Base-by-base conservation (phyloP, 2,113 vertebrate genomes). In the Reinhardtius hippoglossoides region DNA sequence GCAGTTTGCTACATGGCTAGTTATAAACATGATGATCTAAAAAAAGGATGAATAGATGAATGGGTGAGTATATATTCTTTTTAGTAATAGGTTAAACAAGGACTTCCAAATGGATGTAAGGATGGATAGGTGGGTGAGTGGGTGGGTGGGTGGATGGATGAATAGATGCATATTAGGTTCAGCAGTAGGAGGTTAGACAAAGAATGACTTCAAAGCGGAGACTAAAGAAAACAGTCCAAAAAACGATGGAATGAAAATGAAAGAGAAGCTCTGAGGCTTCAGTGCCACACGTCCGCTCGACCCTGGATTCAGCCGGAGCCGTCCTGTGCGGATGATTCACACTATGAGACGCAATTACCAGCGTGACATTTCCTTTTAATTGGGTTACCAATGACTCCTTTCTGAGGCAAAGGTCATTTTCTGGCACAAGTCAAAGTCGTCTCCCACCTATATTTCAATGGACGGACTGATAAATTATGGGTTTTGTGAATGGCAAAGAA, bases 361-460 rank as follows among this genome's bases (percentile, higher is more conserved):
- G 84, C 69, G 71, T 94, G 94, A 94, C 94, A 95, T 95, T 95
- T 95, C 81, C 82, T 91, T 93, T 93, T 94, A 94, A 94, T 94
- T 94, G 92, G 91, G 91, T 93, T 93, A 93, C 85, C 84, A 88
- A 91, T 70, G 91, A 93, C 86, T 93, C 79, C 90, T 87, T 86
- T 92, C 83, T 80, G 84, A 90, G 89, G 86, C 91, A 94, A 95
- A 95, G 94, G 93, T 94, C 92, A 93, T 87, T 87, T 87, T 86
- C 85, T 86, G 75, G 83, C 85, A 88, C 76, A 86, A 93, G 91
- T 91, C 87, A 89, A 86, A 90, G 84, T 85, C 86, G 76, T 77
- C 62, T 74, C 40, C 14, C 7, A 26, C 76, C 74, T 56, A 67
- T 89, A 83, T 80, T 84, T 91, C 74, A 89, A 67, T 2, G 60